Evolutionary conservation across 2,797 vertebrate species (phyloP).

Genomic region (Onychomys arenicola): DNA sequence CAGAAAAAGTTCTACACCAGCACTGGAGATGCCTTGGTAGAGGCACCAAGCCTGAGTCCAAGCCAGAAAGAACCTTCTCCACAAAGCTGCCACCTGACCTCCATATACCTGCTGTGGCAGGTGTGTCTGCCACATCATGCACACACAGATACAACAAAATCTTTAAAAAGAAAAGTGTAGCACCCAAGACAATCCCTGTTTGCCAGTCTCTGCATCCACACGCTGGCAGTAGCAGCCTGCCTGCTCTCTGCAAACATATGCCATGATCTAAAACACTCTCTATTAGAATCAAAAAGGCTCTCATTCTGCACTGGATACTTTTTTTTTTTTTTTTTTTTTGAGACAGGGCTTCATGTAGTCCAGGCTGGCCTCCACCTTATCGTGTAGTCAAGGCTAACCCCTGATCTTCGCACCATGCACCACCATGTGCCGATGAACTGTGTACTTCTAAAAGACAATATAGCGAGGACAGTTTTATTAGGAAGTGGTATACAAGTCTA

Average conservation of each 20-base stretch:
- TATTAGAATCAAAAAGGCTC: slow-evolving; percentile 13
- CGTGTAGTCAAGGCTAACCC: background rate
- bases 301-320: background rate
- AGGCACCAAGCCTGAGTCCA: background rate
- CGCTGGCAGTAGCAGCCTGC: background rate
- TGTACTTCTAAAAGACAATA: slow-evolving; percentile 32
- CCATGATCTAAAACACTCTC: background rate
- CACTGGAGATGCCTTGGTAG: background rate
- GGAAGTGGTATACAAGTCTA: slow-evolving; percentile 1
- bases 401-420: background rate
- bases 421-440: background rate
- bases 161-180: background rate
- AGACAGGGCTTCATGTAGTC: background rate
- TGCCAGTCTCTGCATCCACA: background rate
- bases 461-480: background rate
- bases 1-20: background rate
- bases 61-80: background rate
- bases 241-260: background rate
- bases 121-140: background rate
- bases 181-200: background rate
- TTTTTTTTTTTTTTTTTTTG: background rate
- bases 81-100: background rate
- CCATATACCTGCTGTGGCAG: background rate
- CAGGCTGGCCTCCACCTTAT: background rate
- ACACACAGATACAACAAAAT: background rate